Evolutionary conservation across 2,797 vertebrate genomes (phyloP), one percentile per base, ranked within the genome.

Genomic region (Crenichthys baileyi): DNA sequence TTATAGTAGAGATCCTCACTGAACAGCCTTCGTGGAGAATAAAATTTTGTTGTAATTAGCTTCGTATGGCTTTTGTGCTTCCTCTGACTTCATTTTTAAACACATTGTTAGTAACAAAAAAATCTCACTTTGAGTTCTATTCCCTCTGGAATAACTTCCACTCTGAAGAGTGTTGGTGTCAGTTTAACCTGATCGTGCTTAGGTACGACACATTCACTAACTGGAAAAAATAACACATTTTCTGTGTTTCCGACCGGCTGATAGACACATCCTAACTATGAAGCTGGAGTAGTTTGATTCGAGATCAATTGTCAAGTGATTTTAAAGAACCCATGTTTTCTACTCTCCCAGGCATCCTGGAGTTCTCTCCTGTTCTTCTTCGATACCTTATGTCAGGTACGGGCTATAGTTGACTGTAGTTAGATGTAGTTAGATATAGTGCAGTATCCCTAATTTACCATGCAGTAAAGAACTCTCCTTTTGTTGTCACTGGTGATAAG

Each of bases 311-410:
- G 72, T 60, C 76, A 84, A 80, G 65, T 90, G 83, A 79, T 85
- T 87, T 85, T 90, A 88, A 91, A 90, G 82, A 86, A 88, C 71
- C 36, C 31, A 20, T 91, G 56, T 93, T 78, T 88, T 92, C 86
- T 92, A 56, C 88, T 94, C 91, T 93, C 90, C 88, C 93, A 95
- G 95, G 91, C 89, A 87, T 93, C 80, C 90, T 93, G 94, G 93
- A 95, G 83, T 90, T 95, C 82, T 94, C 95, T 13, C 93, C 93
- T 8, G 88, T 95, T 79, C 92, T 94, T 83, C 93, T 95, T 46
- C 92, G 91, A 81, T 95, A 95, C 91, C 89, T 95, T 91, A 86
- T 95, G 85, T 93, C 95, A 95, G 94, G 95, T 95, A 95, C 84
- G 92, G 70, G 78, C 80, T 81, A 58, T 58, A 72, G 82, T 46